These are phyloP conservation scores for Parnassius apollo DNA, from an alignment of 2,888 invertebrate genomes.

Conservation along the genomic window DNA sequence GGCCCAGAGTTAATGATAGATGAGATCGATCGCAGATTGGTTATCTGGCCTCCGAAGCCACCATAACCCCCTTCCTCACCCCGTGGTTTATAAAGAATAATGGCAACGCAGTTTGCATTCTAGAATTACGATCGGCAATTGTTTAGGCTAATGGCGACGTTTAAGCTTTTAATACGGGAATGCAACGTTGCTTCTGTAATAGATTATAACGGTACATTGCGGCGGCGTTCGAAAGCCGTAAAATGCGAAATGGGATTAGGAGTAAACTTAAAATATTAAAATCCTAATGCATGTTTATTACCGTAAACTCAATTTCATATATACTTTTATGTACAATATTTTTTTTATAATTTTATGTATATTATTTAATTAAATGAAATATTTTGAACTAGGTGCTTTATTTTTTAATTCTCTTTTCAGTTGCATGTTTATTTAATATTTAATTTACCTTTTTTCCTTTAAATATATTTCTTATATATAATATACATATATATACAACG, in stretches of 20 bases:
- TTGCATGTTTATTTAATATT: no score
- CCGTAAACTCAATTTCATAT: no score
- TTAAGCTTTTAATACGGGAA: slow-evolving; percentile 6
- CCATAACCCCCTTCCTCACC: slow-evolving; percentile 15
- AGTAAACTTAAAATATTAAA: neutral
- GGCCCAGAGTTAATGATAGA: slow-evolving; percentile 65
- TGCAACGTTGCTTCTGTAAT: slow-evolving; percentile 13
- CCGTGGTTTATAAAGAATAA: slow-evolving; percentile 7
- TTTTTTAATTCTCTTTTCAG: no score
- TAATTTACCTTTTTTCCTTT: no score
- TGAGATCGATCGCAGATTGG: slow-evolving; percentile 56
- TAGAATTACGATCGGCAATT: slow-evolving; percentile 8
- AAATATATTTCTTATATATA: no score
- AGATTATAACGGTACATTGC: slow-evolving; percentile 15
- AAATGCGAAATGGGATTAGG: slow-evolving; percentile 8
- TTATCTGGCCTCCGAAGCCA: slow-evolving; percentile 40
- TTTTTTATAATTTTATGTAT: no score
- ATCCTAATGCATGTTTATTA: no score
- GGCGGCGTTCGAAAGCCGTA: neutral
- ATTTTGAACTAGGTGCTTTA: no score
- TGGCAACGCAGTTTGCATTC: slow-evolving; percentile 9
- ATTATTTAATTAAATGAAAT: no score
- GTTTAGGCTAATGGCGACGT: slow-evolving; percentile 9
- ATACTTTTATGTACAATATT: no score
- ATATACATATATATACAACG: no score